These are phyloP conservation scores for Cecidostiba fungosa DNA, from an alignment of 2,888 invertebrate genomes.

Conservation along the genomic window DNA sequence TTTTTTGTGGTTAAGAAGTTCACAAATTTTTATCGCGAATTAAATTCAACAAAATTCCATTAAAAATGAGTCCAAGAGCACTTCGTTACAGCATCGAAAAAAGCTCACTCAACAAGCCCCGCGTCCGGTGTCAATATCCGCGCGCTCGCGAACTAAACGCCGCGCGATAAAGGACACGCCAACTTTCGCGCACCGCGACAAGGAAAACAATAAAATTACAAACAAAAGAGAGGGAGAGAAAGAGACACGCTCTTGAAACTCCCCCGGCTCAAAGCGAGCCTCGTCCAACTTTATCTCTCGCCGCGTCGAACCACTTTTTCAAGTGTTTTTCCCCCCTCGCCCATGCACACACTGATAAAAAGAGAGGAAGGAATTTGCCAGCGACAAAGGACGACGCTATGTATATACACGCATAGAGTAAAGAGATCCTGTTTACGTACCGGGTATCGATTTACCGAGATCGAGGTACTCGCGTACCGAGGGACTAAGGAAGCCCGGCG, in stretches of 20 bases:
- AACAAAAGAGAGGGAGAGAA: slow-evolving; percentile 4
- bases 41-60: too few relatives aligned
- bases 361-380: neutral
- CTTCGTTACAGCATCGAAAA: neutral
- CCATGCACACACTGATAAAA: neutral
- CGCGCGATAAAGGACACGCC: neutral
- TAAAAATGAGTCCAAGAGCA: neutral
- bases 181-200: slow-evolving; percentile 9
- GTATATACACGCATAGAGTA: neutral
- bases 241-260: neutral
- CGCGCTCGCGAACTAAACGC: neutral
- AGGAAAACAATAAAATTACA: slow-evolving; percentile 21
- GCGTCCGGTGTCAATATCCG: neutral
- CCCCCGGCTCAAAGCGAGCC: neutral
- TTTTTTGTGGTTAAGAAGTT: too few relatives aligned
- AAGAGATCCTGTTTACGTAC: slow-evolving; percentile 81
- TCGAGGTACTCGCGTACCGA: slow-evolving; percentile 93
- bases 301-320: slow-evolving; percentile 3
- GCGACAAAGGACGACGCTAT: neutral
- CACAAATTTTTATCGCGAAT: too few relatives aligned
- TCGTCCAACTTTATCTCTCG: slow-evolving; percentile 16
- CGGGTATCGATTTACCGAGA: slow-evolving; percentile 94
- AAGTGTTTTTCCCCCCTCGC: neutral
- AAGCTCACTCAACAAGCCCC: neutral
- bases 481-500: slow-evolving; percentile 90